Conservation (phyloP, 1,140 invertebrate species). For the Apis mellifera region DNA sequence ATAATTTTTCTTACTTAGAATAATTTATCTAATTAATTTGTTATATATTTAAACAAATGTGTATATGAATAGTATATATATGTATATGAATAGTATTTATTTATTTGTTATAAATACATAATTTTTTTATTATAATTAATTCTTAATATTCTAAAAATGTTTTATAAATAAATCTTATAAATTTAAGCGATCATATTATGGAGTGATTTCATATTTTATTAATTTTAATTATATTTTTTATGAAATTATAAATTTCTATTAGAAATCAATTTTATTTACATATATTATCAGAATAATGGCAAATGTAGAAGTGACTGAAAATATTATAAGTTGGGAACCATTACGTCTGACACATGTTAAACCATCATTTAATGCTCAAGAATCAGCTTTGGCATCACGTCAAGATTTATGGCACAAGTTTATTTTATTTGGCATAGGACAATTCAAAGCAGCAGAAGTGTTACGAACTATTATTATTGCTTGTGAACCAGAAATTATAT, state of each 20-base stretch:
- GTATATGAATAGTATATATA: not conserved
- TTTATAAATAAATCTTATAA: not conserved
- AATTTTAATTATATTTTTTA: not conserved
- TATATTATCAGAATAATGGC: conserved; percentile 9
- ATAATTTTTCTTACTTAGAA: not conserved
- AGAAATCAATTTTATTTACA: not conserved
- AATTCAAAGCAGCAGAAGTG: conserved; percentile 61
- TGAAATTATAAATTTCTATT: not conserved
- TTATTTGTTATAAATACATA: not conserved
- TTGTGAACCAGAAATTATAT: conserved; percentile 71
- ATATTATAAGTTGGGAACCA: conserved; percentile 62
- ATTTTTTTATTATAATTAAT: not conserved
- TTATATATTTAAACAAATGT: not conserved
- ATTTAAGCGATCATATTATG: not conserved
- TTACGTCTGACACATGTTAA: conserved; percentile 70
- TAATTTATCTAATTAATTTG: not conserved
- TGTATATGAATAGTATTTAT: not conserved
- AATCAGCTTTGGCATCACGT: conserved; percentile 67
- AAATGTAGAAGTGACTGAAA: conserved; percentile 7
- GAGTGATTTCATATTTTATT: not conserved
- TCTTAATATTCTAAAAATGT: not conserved
- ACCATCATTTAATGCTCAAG: conserved; percentile 68
- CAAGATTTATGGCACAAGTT: conserved; percentile 79
- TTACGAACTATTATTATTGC: conserved; percentile 67
- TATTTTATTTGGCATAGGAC: conserved; percentile 70